phyloP scores from a whole-genome alignment of 92 coral and sea anemone genomes.

The Blastomussa wellsi region DNA sequence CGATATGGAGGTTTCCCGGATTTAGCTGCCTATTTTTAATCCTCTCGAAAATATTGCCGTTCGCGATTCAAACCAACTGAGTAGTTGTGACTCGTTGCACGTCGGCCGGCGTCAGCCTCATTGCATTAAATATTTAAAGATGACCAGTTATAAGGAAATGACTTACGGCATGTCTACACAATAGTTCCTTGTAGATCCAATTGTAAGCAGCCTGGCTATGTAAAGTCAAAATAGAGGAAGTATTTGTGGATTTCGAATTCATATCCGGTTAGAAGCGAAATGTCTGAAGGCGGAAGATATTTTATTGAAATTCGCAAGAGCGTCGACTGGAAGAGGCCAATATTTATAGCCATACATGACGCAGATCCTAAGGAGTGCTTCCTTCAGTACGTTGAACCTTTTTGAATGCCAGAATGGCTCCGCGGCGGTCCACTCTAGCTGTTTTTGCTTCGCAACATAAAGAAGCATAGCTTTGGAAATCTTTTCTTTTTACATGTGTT shows the following conservation, averaged over 20 bases:
- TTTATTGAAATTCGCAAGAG: not conserved
- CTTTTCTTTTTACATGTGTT: not conserved
- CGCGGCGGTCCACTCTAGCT: no score
- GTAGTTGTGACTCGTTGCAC: not conserved
- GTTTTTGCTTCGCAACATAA: not conserved
- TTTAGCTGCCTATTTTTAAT: not conserved
- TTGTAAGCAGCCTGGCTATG: not conserved
- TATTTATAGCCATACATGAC: slow-evolving; percentile 1
- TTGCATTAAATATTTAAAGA: not conserved
- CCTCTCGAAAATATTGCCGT: not conserved
- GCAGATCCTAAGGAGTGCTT: not conserved
- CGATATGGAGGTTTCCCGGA: not conserved
- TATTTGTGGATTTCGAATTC: not conserved
- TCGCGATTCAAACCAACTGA: not conserved
- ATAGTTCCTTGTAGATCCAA: not conserved
- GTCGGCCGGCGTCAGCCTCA: not conserved
- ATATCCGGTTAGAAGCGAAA: not conserved
- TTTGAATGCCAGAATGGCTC: not conserved
- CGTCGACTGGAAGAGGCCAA: not conserved
- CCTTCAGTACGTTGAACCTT: not conserved
- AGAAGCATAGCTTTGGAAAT: not conserved
- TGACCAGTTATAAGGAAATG: not conserved
- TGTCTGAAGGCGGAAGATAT: not conserved
- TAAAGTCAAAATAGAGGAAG: not conserved
- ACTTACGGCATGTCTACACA: not conserved